Evolutionary conservation across 2,888 invertebrate species (phyloP).

Genomic region (Podabrus alpinus): DNA sequence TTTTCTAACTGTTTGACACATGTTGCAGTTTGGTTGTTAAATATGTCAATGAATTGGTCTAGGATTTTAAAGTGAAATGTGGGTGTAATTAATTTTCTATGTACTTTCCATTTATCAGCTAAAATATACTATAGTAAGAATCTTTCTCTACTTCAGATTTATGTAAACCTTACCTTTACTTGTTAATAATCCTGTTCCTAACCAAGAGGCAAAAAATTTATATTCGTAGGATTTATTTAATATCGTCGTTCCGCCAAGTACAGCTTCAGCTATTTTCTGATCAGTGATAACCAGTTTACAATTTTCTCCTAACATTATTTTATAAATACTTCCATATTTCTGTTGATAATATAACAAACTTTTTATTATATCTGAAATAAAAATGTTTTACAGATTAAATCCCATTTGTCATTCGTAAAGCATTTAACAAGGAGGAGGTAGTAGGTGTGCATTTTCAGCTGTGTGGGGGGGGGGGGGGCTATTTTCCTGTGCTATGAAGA

Average conservation of each 20-base stretch:
- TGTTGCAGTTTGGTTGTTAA: slow-evolving; percentile 65
- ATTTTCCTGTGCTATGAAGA: too few relatives aligned
- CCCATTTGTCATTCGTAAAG: too few relatives aligned
- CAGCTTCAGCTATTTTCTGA: not conserved
- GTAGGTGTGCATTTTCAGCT: too few relatives aligned
- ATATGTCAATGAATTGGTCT: slow-evolving; percentile 71
- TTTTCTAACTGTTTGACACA: slow-evolving; percentile 60
- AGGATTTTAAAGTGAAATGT: slow-evolving; percentile 80
- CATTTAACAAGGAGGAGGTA: too few relatives aligned
- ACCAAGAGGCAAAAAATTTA: not conserved
- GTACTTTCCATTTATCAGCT: slow-evolving; percentile 65
- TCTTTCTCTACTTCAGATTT: too few relatives aligned
- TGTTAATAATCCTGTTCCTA: not conserved
- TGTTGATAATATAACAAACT: not conserved
- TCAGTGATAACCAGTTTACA: not conserved
- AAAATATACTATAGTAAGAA: not conserved
- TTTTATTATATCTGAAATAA: not conserved
- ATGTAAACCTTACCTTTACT: not conserved
- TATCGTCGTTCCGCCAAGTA: not conserved
- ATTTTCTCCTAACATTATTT: not conserved
- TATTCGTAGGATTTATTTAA: not conserved
- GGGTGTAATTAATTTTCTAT: slow-evolving; percentile 75
- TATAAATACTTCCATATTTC: not conserved
- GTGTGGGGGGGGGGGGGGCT: too few relatives aligned
- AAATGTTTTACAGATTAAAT: too few relatives aligned